These are phyloP conservation scores for Aleiodes leptofemur DNA, from an alignment of 2,888 invertebrate species.

Conservation along the genomic window DNA sequence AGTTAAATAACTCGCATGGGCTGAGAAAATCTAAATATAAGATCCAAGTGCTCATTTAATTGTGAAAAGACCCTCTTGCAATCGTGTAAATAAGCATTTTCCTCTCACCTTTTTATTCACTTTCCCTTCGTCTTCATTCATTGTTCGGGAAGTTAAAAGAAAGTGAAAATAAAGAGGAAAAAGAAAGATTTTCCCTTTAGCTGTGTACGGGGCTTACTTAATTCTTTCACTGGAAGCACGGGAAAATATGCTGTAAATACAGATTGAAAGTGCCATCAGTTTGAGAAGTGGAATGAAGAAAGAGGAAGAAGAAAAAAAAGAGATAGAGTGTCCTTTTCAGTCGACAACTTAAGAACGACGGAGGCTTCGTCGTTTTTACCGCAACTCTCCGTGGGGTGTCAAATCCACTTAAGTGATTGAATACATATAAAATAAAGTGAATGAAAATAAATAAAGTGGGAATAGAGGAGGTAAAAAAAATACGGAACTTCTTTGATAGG, in stretches of 20 bases:
- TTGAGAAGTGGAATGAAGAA: not conserved
- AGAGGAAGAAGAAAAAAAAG: not conserved
- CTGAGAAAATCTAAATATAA: not conserved
- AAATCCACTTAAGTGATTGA: conserved; percentile 36
- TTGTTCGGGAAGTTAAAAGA: conserved; percentile 13
- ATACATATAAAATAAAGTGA: conserved; percentile 34
- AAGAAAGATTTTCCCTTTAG: conserved; percentile 27
- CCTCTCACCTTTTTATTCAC: not conserved
- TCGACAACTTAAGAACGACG: conserved; percentile 12
- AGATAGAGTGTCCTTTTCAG: conserved; percentile 30
- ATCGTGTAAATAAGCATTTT: conserved; percentile 12
- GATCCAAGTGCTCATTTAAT: not conserved
- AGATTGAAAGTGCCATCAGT: conserved; percentile 37
- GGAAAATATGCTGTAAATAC: conserved; percentile 32
- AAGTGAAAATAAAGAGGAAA: conserved; percentile 22
- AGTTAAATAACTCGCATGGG: not conserved
- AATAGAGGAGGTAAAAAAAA: conserved; percentile 7
- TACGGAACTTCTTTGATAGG: conserved; percentile 25
- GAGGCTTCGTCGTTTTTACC: conserved; percentile 9
- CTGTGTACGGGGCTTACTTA: conserved; percentile 14
- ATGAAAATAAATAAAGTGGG: conserved; percentile 12
- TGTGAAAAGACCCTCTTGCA: not conserved
- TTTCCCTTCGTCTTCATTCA: not conserved
- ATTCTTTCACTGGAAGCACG: conserved; percentile 4
- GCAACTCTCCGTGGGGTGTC: conserved; percentile 21